Conservation (phyloP, 2,888 invertebrate genomes). For the Heliconius hortense region DNA sequence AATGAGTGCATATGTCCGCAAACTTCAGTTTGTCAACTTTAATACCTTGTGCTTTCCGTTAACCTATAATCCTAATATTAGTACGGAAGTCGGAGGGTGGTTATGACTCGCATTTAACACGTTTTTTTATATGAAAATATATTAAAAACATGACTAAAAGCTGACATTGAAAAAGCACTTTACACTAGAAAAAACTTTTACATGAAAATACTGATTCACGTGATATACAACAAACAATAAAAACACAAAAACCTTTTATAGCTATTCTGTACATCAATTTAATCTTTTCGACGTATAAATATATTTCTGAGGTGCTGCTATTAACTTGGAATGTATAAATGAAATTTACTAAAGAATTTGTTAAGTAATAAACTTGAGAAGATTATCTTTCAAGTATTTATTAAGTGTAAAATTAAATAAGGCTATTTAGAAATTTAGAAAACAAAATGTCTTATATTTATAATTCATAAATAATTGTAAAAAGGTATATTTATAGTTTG, state of each 20-base stretch:
- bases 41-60: no score
- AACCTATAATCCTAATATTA: no score
- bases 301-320: not conserved
- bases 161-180: not conserved
- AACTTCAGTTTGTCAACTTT: no score
- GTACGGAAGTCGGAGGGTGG: no score
- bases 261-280: not conserved
- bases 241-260: not conserved
- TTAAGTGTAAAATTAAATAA: constrained; percentile 3
- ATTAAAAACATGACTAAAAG: not conserved
- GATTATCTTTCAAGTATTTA: not conserved
- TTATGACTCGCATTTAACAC: no score
- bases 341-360: not conserved
- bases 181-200: not conserved
- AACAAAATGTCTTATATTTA: not conserved
- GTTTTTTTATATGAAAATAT: not conserved
- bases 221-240: not conserved
- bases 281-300: not conserved
- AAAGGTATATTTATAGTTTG: no score
- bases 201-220: not conserved
- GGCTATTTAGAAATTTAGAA: not conserved
- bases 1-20: no score
- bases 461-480: not conserved
- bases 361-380: constrained; percentile 2
- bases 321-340: not conserved